phyloP scores from a whole-genome alignment of 2,113 vertebrate genomes.

The Paedocypris sp. region DNA sequence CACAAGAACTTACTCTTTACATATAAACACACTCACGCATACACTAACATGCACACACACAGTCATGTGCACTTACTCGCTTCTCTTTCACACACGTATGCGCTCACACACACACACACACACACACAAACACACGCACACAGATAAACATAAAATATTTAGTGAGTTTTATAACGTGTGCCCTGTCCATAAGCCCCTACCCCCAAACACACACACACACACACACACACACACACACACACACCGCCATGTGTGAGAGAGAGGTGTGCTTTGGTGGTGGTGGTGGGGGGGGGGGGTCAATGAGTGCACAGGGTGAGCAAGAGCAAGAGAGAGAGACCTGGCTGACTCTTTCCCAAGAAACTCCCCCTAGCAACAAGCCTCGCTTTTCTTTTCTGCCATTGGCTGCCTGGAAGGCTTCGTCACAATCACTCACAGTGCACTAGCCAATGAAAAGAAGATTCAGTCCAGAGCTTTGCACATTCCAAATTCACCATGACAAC shows the following conservation, averaged over 20 bases:
- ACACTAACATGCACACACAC: slow-evolving; percentile 1
- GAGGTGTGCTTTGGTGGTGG: slow-evolving; percentile 24
- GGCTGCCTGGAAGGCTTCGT: slow-evolving; percentile 55
- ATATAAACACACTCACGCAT: slow-evolving; percentile 2
- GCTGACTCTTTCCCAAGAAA: slow-evolving; percentile 61
- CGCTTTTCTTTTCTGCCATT: slow-evolving; percentile 52
- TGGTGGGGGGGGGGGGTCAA: slow-evolving; percentile 51
- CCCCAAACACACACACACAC: no score
- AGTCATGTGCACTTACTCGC: slow-evolving; percentile 1
- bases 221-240: no score
- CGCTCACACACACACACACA: neutral
- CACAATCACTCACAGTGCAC: slow-evolving; percentile 54
- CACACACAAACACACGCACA: slow-evolving; percentile 2
- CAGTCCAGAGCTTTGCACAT: slow-evolving; percentile 61
- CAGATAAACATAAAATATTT: slow-evolving; percentile 58
- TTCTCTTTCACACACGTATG: no score
- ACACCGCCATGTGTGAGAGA: no score
- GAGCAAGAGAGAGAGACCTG: slow-evolving; percentile 45
- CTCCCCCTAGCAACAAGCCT: slow-evolving; percentile 71
- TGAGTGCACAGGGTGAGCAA: slow-evolving; percentile 56
- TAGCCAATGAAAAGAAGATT: slow-evolving; percentile 60
- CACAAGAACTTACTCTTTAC: no score
- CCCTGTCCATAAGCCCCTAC: no score
- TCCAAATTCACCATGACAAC: slow-evolving; percentile 67
- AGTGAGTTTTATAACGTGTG: slow-evolving; percentile 61